Evolutionary conservation across 2,113 vertebrate species (phyloP).

Genomic region (Charina bottae): DNA sequence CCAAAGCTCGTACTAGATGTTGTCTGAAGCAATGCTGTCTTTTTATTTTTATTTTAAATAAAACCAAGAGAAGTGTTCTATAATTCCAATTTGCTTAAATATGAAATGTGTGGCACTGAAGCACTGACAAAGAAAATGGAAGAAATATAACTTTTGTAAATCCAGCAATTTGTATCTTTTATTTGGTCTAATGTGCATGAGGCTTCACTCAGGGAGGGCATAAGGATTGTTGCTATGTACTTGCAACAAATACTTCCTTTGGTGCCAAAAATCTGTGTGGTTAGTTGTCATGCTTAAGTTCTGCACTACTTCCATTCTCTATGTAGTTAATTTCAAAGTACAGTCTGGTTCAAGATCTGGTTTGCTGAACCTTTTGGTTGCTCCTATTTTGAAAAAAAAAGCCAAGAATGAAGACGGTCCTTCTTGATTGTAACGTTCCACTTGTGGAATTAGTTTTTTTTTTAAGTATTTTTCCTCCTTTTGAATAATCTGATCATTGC

Average conservation of each 20-base stretch:
- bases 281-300: neutral
- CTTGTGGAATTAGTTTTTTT: neutral
- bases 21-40: neutral
- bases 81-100: neutral
- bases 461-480: too few species aligned
- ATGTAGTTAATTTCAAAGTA: neutral
- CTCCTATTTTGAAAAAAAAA: neutral
- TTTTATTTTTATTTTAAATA: neutral
- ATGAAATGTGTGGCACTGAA: neutral
- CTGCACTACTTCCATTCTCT: neutral
- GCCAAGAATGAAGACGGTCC: neutral
- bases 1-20: neutral
- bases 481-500: too few species aligned
- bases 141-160: neutral
- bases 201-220: neutral
- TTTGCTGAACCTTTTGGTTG: neutral
- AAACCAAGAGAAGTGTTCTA: neutral
- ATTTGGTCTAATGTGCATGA: neutral
- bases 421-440: neutral
- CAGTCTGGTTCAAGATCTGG: neutral
- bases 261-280: neutral
- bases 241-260: neutral
- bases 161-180: neutral
- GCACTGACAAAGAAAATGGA: neutral
- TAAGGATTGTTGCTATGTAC: neutral